Conservation (phyloP, 2,113 vertebrate genomes). For the Phocoena phocoena region DNA sequence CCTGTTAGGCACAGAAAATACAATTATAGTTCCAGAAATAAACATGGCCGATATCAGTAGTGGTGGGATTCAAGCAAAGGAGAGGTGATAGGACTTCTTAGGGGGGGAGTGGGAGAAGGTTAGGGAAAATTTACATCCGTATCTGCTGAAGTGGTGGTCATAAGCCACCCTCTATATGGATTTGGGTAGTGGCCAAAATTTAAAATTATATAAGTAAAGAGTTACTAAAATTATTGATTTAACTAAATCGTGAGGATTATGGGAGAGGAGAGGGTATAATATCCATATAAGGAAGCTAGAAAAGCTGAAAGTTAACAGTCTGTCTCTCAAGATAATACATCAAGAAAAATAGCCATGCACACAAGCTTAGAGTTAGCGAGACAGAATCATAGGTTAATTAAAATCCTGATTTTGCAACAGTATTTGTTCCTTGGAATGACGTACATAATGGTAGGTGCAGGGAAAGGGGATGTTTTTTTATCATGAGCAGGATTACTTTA, state of each 20-base stretch:
- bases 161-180: not conserved
- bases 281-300: not conserved
- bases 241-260: not conserved
- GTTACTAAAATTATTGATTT: not conserved
- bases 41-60: not conserved
- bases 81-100: not conserved
- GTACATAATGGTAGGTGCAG: fast-evolving
- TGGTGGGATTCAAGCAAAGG: not conserved
- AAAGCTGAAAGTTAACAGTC: not conserved
- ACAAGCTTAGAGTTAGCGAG: not conserved
- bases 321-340: not conserved
- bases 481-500: not conserved
- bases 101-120: not conserved
- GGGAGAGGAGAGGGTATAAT: not conserved
- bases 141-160: not conserved
- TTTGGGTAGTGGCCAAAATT: not conserved
- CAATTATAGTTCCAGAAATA: not conserved
- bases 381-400: not conserved
- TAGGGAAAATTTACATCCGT: too few species aligned
- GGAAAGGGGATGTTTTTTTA: too few species aligned
- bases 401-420: not conserved
- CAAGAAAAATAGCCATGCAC: not conserved
- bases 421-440: not conserved
- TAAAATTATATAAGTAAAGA: not conserved
- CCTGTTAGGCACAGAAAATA: not conserved